phyloP scores from a whole-genome alignment of 2,113 vertebrate genomes.

The Theropithecus gelada region DNA sequence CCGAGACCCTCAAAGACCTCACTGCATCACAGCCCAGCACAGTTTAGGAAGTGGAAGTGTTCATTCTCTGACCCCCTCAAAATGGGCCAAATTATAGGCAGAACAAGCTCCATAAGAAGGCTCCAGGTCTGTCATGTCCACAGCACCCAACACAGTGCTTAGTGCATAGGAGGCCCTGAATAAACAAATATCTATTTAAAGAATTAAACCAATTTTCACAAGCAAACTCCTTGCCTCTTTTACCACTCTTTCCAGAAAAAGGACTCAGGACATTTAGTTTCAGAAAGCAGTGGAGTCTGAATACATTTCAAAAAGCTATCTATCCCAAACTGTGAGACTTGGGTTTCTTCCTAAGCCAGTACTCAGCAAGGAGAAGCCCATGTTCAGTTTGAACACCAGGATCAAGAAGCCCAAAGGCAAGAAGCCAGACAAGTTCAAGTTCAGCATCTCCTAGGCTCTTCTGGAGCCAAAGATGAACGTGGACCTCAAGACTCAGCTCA shows the following conservation, averaged over 20 bases:
- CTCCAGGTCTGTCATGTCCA: neutral
- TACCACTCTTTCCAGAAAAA: conserved; percentile 5
- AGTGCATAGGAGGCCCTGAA: neutral
- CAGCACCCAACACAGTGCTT: neutral
- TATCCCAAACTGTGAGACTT: neutral
- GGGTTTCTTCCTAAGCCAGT: neutral
- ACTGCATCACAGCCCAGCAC: neutral
- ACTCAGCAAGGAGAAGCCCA: neutral
- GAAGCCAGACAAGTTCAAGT: neutral
- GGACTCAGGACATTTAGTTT: neutral
- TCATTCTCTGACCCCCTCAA: neutral
- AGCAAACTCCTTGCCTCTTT: conserved; percentile 11
- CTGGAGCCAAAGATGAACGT: neutral
- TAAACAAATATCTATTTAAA: neutral
- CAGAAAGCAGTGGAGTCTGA: neutral
- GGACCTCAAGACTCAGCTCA: neutral
- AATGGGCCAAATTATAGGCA: neutral
- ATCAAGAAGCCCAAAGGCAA: neutral
- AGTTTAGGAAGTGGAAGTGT: neutral
- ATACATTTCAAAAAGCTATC: neutral
- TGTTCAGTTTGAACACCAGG: neutral
- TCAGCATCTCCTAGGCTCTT: neutral
- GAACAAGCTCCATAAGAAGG: neutral
- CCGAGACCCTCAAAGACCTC: neutral
- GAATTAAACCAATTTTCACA: neutral